Conservation (phyloP, 2,888 invertebrate genomes). For the Lithodes maja region DNA sequence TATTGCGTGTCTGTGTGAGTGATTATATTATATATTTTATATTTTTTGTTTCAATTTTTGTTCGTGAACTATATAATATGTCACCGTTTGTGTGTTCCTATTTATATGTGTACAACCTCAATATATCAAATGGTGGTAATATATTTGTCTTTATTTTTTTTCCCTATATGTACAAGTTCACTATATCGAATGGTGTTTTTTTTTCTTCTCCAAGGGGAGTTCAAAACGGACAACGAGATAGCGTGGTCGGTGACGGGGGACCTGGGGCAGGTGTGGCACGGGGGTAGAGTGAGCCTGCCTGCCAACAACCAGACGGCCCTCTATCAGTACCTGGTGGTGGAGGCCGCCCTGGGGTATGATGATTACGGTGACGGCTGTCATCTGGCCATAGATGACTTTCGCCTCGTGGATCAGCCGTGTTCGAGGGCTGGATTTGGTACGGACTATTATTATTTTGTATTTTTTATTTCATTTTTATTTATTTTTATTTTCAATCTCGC, state of each 20-base stretch:
- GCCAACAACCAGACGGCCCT: neutral
- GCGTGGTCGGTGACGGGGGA: neutral
- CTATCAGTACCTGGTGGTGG: neutral
- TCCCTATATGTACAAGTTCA: too few relatives aligned
- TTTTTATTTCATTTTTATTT: too few relatives aligned
- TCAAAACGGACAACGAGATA: slow-evolving; percentile 7
- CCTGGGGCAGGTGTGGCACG: neutral
- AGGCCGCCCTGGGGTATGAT: neutral
- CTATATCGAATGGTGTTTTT: too few relatives aligned
- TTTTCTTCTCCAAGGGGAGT: neutral
- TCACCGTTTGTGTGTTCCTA: too few relatives aligned
- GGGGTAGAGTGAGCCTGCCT: neutral
- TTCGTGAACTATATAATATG: too few relatives aligned
- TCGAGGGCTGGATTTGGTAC: neutral
- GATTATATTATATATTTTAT: too few relatives aligned
- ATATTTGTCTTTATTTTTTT: too few relatives aligned
- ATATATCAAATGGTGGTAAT: too few relatives aligned
- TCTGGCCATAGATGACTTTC: slow-evolving; percentile 29
- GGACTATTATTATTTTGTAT: neutral
- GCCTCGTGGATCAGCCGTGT: slow-evolving; percentile 1
- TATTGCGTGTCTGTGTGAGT: too few relatives aligned
- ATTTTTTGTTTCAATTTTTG: too few relatives aligned
- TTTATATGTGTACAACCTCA: too few relatives aligned
- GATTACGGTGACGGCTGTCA: neutral
- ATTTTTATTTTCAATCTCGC: too few relatives aligned